Evolutionary conservation across 1,140 invertebrate genomes (phyloP).

Genomic region (Yoshiicerus persimilis): DNA sequence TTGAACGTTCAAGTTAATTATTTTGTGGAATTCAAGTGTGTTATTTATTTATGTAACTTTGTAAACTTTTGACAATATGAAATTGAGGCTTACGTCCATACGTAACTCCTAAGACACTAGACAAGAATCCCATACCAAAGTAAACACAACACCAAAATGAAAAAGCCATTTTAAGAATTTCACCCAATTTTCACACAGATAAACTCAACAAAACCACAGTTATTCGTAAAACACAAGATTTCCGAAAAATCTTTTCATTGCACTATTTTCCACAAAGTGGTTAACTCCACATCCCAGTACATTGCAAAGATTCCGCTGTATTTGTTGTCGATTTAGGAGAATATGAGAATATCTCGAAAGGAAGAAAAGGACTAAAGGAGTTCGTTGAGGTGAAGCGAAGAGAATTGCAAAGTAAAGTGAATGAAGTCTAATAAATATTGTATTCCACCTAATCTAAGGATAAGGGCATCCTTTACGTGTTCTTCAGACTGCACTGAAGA

Average conservation of each 20-base stretch:
- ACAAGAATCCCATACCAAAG: not conserved
- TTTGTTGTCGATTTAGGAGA: not conserved
- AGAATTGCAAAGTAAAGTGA: not conserved
- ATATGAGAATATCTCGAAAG: not conserved
- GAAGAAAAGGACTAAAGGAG: not conserved
- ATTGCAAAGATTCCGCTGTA: not conserved
- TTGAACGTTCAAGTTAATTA: too few species aligned
- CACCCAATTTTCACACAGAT: not conserved
- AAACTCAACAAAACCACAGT: too few species aligned
- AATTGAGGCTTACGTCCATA: slow-evolving; percentile 26
- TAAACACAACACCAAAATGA: not conserved
- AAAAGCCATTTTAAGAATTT: not conserved
- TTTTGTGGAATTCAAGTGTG: too few species aligned
- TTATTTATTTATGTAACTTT: too few species aligned
- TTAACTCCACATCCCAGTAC: slow-evolving; percentile 1
- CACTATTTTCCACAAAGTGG: not conserved
- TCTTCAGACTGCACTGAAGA: not conserved
- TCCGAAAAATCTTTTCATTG: too few species aligned
- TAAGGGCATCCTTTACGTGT: too few species aligned
- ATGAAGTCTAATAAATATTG: not conserved
- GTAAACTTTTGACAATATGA: too few species aligned
- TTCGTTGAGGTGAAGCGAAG: not conserved
- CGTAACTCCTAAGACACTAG: not conserved
- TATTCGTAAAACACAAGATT: too few species aligned
- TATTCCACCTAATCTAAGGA: not conserved